Base-by-base conservation (phyloP, 1,140 invertebrate species). In the Nebria ingens region DNA sequence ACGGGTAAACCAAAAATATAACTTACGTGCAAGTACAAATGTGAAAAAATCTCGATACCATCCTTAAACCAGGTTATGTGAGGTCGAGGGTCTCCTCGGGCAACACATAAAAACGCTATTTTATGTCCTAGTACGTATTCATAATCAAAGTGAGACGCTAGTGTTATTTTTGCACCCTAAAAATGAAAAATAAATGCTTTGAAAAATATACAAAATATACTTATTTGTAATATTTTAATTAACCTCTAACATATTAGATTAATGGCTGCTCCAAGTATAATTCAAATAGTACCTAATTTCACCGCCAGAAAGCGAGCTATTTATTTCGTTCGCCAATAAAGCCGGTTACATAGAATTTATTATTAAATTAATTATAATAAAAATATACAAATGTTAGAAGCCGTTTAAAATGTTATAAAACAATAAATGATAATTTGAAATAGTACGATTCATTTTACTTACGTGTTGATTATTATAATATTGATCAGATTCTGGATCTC, bases 51-150 rank as follows among this genome's bases (percentile, higher is more conserved):
- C 70, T 94, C 91, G 15, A 85, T 82, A 9, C 90, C 90, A 73
- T 94, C 91, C 71, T 94, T 94, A 67, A 89, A 93, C 91, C 91
- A 93, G 6, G 89, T 93, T 34, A 93, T 91, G 23, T 90, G 86
- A 0, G 89, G 89, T 45, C 88, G 73, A 2, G 91, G 91, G 57
- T 80, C 82, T 13, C 91, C 91, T 65, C 83, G 84, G 1, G 91
- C 91, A 13, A 89, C 84, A 68, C 92, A 95, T 15, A 94, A 73
- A 64, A 95, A 94, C 1, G 86, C 86, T 53, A 95, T 93, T 73
- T 94, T 95, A 70, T 94, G 91, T 2, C 92, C 92, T 59, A 95
- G 68, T 23, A 90, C 86, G 71, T 93, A 95, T 78, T 93, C 90
- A 73, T 88, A 84, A 74, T 94, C 91, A 72, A 94, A 95, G 71